Evolutionary conservation across 1,140 invertebrate species (phyloP).

Genomic region (Heliconius eleuchia): DNA sequence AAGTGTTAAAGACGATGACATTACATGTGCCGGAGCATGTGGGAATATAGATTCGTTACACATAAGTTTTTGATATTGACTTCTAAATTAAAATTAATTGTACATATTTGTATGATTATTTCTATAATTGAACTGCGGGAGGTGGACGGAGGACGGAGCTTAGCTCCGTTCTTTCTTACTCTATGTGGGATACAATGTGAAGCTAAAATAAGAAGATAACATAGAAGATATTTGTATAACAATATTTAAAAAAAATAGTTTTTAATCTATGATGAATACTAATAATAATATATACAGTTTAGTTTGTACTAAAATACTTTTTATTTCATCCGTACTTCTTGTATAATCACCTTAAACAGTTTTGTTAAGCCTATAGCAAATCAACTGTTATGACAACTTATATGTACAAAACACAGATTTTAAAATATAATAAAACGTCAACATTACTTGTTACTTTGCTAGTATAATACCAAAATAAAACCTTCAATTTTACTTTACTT

Average conservation of each 20-base stretch:
- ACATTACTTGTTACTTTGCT: no score
- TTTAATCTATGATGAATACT: background rate
- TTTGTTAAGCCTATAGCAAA: background rate
- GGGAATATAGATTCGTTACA: constrained; percentile 53
- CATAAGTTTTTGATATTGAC: constrained; percentile 57
- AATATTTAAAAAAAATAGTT: background rate
- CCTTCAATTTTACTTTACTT: no score
- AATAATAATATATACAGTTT: constrained; percentile 26
- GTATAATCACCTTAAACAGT: background rate
- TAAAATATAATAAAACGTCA: background rate
- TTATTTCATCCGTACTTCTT: constrained; percentile 23
- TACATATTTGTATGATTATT: background rate
- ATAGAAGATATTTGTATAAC: background rate
- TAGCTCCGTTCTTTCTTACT: no score
- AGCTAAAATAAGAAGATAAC: no score
- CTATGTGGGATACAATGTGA: no score
- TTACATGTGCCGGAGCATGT: constrained; percentile 59
- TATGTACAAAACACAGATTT: background rate
- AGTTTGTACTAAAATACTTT: constrained; percentile 28
- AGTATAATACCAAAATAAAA: no score
- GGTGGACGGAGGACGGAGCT: no score
- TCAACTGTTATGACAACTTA: background rate
- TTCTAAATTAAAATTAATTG: background rate
- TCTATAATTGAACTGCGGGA: no score
- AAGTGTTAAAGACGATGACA: constrained; percentile 48